These are phyloP conservation scores for Aptenodytes patagonicus DNA, from an alignment of 2,113 vertebrate species.

Conservation along the genomic window DNA sequence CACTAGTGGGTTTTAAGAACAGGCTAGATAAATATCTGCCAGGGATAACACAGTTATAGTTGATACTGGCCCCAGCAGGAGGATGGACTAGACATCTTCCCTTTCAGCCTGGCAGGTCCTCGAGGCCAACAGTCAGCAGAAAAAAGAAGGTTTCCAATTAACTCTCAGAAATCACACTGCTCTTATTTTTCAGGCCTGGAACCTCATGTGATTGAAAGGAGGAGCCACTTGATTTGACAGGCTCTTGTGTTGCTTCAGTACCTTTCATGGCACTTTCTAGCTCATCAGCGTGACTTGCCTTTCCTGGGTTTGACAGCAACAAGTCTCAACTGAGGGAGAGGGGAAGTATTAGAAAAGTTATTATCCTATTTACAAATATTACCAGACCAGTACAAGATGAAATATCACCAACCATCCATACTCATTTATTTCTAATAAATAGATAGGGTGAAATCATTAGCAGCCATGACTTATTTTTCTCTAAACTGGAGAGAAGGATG, in stretches of 20 bases:
- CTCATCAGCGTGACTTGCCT: background rate
- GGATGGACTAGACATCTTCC: background rate
- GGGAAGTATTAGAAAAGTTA: background rate
- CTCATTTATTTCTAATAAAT: constrained; percentile 14
- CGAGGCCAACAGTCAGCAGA: background rate
- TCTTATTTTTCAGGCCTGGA: background rate
- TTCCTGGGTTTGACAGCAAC: constrained; percentile 26
- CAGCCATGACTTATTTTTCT: background rate
- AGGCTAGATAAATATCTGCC: background rate
- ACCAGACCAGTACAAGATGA: background rate
- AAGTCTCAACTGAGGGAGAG: constrained; percentile 2
- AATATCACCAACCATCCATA: background rate
- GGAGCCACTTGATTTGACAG: constrained; percentile 26
- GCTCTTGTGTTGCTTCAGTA: constrained; percentile 45
- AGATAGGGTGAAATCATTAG: background rate
- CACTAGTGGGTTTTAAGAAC: background rate
- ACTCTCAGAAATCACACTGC: background rate
- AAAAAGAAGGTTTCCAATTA: background rate
- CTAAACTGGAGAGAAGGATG: background rate
- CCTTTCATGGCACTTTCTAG: constrained; percentile 21
- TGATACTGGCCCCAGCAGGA: background rate
- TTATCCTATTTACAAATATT: constrained; percentile 9
- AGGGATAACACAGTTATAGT: background rate
- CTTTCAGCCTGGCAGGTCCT: background rate
- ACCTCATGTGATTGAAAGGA: constrained; percentile 38